Conservation (phyloP, 2,888 invertebrate genomes). For the Sphaerophoria rueppellii region DNA sequence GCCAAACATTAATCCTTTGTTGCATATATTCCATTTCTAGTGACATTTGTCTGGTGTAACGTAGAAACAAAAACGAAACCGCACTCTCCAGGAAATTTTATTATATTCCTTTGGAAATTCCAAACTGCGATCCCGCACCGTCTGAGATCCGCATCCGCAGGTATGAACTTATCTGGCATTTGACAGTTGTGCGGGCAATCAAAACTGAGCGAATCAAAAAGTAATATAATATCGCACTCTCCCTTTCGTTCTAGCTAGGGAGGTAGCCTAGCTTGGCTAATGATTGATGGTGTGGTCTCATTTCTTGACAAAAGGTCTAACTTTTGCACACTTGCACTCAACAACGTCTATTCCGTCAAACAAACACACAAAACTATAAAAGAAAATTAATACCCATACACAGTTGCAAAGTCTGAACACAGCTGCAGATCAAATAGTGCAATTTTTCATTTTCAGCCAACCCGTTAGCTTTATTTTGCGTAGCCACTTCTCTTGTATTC, state of each 20-base stretch:
- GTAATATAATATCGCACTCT: conserved; percentile 75
- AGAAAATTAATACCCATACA: background rate
- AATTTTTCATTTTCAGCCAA: conserved; percentile 73
- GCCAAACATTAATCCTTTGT: conserved; percentile 43
- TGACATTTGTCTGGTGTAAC: background rate
- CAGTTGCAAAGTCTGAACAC: conserved; percentile 28
- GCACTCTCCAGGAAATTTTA: conserved; percentile 58
- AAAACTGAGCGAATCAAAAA: conserved; percentile 75
- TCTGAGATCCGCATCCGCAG: conserved; percentile 64
- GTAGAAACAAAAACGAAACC: conserved; percentile 35
- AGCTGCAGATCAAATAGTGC: conserved; percentile 71
- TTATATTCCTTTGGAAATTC: conserved; percentile 30
- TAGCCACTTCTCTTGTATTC: conserved; percentile 60
- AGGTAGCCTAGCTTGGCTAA: conserved; percentile 29
- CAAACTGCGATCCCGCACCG: conserved; percentile 28
- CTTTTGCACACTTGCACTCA: conserved; percentile 73
- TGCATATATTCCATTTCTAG: conserved; percentile 14
- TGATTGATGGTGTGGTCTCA: conserved; percentile 76
- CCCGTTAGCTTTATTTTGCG: conserved; percentile 70
- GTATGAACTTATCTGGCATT: conserved; percentile 62
- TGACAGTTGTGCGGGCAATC: conserved; percentile 70
- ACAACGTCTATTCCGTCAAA: conserved; percentile 1
- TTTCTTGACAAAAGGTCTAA: conserved; percentile 72
- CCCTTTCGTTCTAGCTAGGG: conserved; percentile 74
- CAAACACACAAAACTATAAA: conserved; percentile 53